Evolutionary conservation across 2,113 vertebrate species (phyloP), one percentile per base, ranked within the genome.

Genomic region (Rhinopomastus cyanomelas): DNA sequence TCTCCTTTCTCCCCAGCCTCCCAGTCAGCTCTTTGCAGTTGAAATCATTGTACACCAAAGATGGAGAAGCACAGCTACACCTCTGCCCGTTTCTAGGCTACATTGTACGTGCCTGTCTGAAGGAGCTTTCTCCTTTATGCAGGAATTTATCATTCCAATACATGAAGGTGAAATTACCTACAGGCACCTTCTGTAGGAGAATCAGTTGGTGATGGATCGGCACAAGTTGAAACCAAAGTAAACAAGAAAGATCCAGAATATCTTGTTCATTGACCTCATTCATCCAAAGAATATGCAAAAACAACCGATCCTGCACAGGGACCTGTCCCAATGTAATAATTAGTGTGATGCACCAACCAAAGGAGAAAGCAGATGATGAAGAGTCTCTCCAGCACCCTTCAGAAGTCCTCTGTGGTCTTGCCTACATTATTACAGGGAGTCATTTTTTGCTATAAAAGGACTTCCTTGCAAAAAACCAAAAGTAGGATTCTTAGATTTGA

Each of bases 11-110:
- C 39, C 39, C 39, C 39, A 42, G 39, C 15, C 39, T 42, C 39
- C 39, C 39, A 42, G 39, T 42, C 12, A 37, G 19, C 3, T 64
- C 11, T 36, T 85, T 3, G 5, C 10, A 53, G 11, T 1, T 26
- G 37, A 79, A 57, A 62, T 16, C 78, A 42, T 26, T 23, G 8
- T 11, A 78, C 44, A 26, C 5, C 53, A 49, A 72, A 67, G 34
- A 25, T 1, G 0, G 19, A 44, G 36, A 34, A 30, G 42, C 8
- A 37, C 0, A 0, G 18, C 32, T 68, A 39, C 19, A 23, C 27
- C 72, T 74, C 51, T 79, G 51, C 37, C 11, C 34, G 17, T 14
- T 7, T 36, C 44, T 32, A 29, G 26, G 20, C 11, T 60, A 11
- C 2, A 0, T 36, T 78, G 73, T 44, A 32, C 20, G 39, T 51